phyloP scores from a whole-genome alignment of 1,140 invertebrate species.

The Diabrotica virgifera region DNA sequence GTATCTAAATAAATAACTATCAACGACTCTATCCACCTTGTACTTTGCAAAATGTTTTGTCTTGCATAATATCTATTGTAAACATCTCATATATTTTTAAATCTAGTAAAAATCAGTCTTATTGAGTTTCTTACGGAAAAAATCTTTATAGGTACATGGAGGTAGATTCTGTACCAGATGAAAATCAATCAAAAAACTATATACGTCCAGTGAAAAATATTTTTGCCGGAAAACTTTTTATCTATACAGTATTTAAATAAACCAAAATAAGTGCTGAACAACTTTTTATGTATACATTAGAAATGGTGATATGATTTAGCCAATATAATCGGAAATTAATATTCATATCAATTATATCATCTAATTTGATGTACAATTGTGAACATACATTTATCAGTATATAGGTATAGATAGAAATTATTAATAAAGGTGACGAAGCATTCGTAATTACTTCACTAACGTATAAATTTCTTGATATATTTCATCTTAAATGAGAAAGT shows the following conservation, averaged over 20 bases:
- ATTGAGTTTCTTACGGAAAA: slow-evolving; percentile 34
- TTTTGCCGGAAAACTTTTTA: neutral
- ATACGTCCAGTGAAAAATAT: neutral
- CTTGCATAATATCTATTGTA: slow-evolving; percentile 10
- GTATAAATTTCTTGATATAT: neutral
- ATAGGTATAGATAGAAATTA: no score
- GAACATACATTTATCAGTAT: no score
- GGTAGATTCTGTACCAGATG: slow-evolving; percentile 16
- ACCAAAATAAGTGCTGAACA: no score
- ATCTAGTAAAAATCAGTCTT: slow-evolving; percentile 45
- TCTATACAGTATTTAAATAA: no score
- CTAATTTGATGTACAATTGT: no score
- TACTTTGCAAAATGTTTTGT: neutral
- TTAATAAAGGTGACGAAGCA: neutral
- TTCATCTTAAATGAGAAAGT: neutral
- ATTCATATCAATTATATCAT: no score
- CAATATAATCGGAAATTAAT: no score
- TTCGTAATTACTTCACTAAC: neutral
- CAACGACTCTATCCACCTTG: neutral
- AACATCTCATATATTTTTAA: slow-evolving; percentile 17
- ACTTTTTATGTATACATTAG: no score
- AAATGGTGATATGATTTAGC: no score
- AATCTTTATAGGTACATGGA: slow-evolving; percentile 25
- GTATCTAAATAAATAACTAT: no score
- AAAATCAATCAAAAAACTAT: neutral